A percentile compares a stretch with the other conserved stretches of the same genome.
Evolutionary conservation across 35 echinoderm and acorn worm species (phyloP).

Genomic region (Diadema setosum): DNA sequence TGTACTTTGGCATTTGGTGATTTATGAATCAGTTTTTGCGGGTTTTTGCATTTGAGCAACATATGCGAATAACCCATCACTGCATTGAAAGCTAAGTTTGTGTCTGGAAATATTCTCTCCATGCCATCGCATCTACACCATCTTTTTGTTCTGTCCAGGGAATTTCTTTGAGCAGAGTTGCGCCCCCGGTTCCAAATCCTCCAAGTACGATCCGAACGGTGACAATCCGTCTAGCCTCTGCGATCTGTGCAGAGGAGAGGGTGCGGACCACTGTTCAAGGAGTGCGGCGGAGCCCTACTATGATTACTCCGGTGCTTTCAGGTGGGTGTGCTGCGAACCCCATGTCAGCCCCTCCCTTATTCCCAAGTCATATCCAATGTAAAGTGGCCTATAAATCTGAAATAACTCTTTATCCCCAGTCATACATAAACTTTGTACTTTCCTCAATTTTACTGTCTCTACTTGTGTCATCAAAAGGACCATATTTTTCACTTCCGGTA

Average conservation of each 20-base stretch:
- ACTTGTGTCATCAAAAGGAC: too few relatives aligned
- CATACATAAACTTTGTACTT: too few relatives aligned
- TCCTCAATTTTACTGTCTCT: too few relatives aligned
- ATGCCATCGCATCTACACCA: background rate
- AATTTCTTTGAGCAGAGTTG: constrained; percentile 71
- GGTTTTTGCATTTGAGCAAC: too few relatives aligned
- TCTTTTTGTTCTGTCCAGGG: constrained; percentile 34
- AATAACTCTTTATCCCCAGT: too few relatives aligned
- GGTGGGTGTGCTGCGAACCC: too few relatives aligned
- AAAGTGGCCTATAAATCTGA: too few relatives aligned
- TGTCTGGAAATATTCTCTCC: background rate
- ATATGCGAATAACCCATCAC: background rate
- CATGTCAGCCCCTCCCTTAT: too few relatives aligned
- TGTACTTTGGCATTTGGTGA: too few relatives aligned
- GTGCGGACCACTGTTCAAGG: constrained; percentile 43
- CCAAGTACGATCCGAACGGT: constrained; percentile 27
- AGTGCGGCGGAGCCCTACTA: constrained; percentile 69
- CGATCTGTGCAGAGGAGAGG: constrained; percentile 52
- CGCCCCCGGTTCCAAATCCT: constrained; percentile 48
- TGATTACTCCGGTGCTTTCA: constrained; percentile 82
- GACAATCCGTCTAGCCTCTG: constrained; percentile 82
- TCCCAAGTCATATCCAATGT: too few relatives aligned
- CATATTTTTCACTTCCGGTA: too few relatives aligned
- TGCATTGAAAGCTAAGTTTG: background rate
- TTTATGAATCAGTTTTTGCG: too few relatives aligned